Conservation (phyloP, 2,888 invertebrate species). For the Orthonychiurus folsomi region DNA sequence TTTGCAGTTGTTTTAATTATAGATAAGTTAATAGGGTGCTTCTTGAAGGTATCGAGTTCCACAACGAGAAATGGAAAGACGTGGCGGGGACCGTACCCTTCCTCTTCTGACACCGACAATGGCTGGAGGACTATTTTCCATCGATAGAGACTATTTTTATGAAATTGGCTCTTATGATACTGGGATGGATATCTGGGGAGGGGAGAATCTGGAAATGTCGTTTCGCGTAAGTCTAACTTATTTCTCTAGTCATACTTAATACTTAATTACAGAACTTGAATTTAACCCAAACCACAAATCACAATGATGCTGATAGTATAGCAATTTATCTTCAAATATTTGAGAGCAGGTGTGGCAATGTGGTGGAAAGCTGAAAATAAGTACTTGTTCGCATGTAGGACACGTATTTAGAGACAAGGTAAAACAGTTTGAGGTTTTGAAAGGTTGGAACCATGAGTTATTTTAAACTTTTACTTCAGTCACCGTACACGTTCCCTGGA, state of each 20-base stretch:
- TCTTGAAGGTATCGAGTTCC: slow-evolving; percentile 84
- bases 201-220: slow-evolving; percentile 50
- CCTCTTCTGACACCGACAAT: slow-evolving; percentile 93
- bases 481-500: slow-evolving; percentile 98
- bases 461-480: too few relatives aligned
- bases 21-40: not conserved
- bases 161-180: slow-evolving; percentile 96
- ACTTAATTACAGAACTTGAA: slow-evolving; percentile 1
- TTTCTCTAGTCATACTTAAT: not conserved
- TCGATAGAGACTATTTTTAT: slow-evolving; percentile 93
- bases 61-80: slow-evolving; percentile 86
- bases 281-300: too few relatives aligned
- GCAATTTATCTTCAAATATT: slow-evolving; percentile 7
- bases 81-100: slow-evolving; percentile 84
- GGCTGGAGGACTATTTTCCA: slow-evolving; percentile 84
- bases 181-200: slow-evolving; percentile 99
- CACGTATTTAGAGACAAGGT: slow-evolving; percentile 98
- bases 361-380: slow-evolving; percentile 48
- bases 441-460: too few relatives aligned
- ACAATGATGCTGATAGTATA: too few relatives aligned
- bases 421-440: too few relatives aligned
- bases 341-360: slow-evolving; percentile 48
- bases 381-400: slow-evolving; percentile 66
- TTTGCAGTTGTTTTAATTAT: not conserved
- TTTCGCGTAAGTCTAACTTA: slow-evolving; percentile 70